Percentiles rank a stretch among this genome's conserved stretches.
Conservation (phyloP, 2,797 vertebrate genomes). For the Nasua narica region DNA sequence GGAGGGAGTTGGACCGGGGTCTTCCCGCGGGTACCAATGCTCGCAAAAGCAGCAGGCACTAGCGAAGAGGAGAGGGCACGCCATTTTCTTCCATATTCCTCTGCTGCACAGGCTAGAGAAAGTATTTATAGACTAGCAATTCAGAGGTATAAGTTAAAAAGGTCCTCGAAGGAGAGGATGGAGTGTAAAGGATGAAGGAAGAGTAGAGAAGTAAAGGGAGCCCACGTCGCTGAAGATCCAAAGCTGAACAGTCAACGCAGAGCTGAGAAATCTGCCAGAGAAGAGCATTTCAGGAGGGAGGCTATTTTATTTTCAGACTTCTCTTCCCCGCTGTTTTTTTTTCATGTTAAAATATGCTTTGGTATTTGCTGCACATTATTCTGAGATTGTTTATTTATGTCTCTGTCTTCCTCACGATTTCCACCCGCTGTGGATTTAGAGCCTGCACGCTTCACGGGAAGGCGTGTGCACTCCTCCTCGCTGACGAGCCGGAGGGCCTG, state of each 20-base stretch:
- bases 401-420: background rate
- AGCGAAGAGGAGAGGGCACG: background rate
- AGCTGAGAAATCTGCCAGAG: background rate
- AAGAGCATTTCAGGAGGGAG: background rate
- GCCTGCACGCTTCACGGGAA: background rate
- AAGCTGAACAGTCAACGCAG: background rate
- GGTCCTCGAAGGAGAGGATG: background rate
- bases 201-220: background rate
- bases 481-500: background rate
- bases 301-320: background rate
- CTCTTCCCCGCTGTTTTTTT: background rate
- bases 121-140: background rate
- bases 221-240: rapidly evolving
- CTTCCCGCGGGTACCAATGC: background rate
- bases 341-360: background rate
- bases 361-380: background rate
- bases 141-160: background rate
- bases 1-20: background rate
- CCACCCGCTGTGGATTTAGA: background rate
- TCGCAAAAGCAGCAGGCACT: background rate
- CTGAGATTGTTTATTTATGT: background rate
- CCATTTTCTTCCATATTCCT: background rate
- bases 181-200: background rate
- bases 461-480: rapidly evolving
- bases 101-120: background rate